A percentile compares a stretch with the other conserved stretches of the same genome.
These are phyloP conservation scores for Diplogasteroides magnus DNA, from an alignment of 1,140 invertebrate species.

Conservation along the genomic window DNA sequence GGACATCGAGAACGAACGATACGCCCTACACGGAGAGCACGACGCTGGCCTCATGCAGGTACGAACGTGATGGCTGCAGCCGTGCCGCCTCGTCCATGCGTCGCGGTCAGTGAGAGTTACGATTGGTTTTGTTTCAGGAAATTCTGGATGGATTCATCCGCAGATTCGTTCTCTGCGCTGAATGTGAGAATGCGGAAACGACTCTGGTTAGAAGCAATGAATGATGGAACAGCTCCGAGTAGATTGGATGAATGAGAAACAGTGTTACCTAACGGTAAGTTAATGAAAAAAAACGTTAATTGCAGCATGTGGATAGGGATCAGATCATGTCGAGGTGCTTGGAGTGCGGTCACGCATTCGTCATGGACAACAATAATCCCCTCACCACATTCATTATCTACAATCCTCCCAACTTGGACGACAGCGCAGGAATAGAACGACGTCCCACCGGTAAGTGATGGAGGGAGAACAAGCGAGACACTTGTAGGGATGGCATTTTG, in stretches of 20 bases:
- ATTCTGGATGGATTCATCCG: conserved; percentile 92
- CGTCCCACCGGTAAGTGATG: conserved; percentile 65
- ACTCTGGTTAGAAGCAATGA: conserved; percentile 76
- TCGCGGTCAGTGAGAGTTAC: too few species aligned
- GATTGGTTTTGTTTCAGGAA: too few species aligned
- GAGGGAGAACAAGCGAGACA: neutral
- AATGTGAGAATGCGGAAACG: conserved; percentile 98
- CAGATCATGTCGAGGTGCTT: conserved; percentile 90
- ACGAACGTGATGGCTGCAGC: too few species aligned
- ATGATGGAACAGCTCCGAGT: too few species aligned
- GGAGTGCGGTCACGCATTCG: conserved; percentile 89
- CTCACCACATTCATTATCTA: conserved; percentile 96
- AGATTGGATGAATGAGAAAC: too few species aligned
- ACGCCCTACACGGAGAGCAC: conserved; percentile 97
- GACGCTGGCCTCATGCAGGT: conserved; percentile 77
- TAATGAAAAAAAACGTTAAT: too few species aligned
- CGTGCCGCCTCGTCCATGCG: too few species aligned
- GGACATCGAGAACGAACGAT: conserved; percentile 96
- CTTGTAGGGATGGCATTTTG: too few species aligned
- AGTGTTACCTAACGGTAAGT: too few species aligned
- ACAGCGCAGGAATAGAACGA: conserved; percentile 79
- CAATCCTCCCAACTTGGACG: conserved; percentile 67
- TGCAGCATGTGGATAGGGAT: conserved; percentile 42
- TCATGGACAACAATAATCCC: conserved; percentile 85
- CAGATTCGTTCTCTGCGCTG: conserved; percentile 93